These are phyloP conservation scores for Gracilinanus agilis DNA, from an alignment of 2,113 vertebrate genomes.

Conservation along the genomic window DNA sequence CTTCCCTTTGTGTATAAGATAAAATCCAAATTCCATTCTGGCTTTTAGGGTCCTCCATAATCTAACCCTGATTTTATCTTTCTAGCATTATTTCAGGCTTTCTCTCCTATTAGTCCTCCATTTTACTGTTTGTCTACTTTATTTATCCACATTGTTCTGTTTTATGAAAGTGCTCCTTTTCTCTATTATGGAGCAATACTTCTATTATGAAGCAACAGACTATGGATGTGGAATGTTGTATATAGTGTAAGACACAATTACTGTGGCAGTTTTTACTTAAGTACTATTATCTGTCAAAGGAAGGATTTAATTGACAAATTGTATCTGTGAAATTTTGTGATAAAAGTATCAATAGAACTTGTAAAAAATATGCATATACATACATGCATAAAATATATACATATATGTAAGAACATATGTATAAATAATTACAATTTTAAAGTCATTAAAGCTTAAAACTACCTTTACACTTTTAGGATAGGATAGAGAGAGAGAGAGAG, in stretches of 20 bases:
- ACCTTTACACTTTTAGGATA: too few relatives aligned
- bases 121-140: neutral
- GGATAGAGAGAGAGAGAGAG: too few relatives aligned
- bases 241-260: neutral
- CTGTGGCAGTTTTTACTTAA: neutral
- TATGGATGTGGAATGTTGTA: neutral
- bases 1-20: constrained; percentile 40
- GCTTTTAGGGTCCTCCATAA: neutral
- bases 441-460: too few relatives aligned
- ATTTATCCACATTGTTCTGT: neutral
- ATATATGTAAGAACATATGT: too few relatives aligned
- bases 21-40: neutral
- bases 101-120: neutral
- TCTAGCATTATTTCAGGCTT: neutral
- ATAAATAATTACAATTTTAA: too few relatives aligned
- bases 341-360: neutral
- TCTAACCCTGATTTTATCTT: neutral
- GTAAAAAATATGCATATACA: neutral
- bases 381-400: neutral
- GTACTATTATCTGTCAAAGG: neutral
- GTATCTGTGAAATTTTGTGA: neutral
- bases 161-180: neutral
- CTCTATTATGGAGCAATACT: neutral
- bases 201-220: neutral
- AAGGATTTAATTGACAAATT: neutral